A percentile compares a stretch with the other conserved stretches of the same genome.
Evolutionary conservation across 1,140 invertebrate genomes (phyloP).

Genomic region (Wasmannia auropunctata): DNA sequence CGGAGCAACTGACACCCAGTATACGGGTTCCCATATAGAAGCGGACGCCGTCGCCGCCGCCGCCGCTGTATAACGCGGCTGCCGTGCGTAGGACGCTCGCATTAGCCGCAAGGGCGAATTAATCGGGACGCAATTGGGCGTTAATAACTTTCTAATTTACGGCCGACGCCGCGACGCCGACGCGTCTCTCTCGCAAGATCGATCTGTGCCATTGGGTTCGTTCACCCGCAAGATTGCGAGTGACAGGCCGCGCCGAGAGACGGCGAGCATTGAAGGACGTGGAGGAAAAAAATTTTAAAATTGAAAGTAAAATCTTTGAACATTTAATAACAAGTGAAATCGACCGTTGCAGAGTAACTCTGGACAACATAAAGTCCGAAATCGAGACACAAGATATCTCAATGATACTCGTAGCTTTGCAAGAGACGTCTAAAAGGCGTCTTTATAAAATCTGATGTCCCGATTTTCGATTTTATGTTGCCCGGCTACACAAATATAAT

Average conservation of each 20-base stretch:
- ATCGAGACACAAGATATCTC: too few relatives aligned
- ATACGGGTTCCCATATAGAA: constrained; percentile 55
- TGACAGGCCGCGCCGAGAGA: neutral
- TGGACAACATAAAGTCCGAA: too few relatives aligned
- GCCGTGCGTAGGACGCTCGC: constrained; percentile 30
- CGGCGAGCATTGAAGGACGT: too few relatives aligned
- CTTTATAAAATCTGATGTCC: too few relatives aligned
- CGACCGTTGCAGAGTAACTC: too few relatives aligned
- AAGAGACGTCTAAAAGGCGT: too few relatives aligned
- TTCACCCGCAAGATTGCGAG: constrained; percentile 3
- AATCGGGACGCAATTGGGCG: constrained; percentile 73
- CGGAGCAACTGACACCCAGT: constrained; percentile 81
- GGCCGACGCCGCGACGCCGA: constrained; percentile 3
- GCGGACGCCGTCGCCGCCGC: neutral
- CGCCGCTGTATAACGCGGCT: constrained; percentile 37
- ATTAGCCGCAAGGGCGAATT: constrained; percentile 71
- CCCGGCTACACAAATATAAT: too few relatives aligned
- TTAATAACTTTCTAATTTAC: constrained; percentile 78
- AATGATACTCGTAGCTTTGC: too few relatives aligned
- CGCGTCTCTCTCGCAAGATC: neutral
- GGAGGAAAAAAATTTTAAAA: neutral
- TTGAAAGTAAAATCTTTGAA: neutral
- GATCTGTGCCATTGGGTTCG: constrained; percentile 16
- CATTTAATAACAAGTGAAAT: too few relatives aligned
- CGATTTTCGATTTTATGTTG: too few relatives aligned